Base-by-base conservation (phyloP, 2,888 invertebrate genomes). In the Pachycephus smyrnensis region DNA sequence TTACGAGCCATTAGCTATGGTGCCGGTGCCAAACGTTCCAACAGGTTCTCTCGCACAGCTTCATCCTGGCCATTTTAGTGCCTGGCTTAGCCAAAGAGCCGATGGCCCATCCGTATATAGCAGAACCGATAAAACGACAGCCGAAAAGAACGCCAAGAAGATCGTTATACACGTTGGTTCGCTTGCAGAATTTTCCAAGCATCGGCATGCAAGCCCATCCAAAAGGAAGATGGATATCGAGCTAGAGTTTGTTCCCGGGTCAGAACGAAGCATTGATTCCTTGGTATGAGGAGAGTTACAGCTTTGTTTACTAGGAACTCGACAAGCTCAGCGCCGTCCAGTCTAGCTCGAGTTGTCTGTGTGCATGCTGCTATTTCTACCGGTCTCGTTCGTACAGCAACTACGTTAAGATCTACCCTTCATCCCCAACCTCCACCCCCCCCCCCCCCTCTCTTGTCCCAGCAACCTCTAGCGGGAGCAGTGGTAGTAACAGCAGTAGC, bases 291-390 rank as follows among this genome's bases (percentile, higher is more conserved):
- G 90, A 91, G 91, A 91, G 90, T 91, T 91, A 91, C 91, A 91
- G 91, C 90, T 91, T 91, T 91, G 91, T 91, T 91, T 91, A 91
- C 91, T 88, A 87, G 89, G 83, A 76, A 78, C 84, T 86, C 89
- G 88, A 88, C 88, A 88, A 87, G 87, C 84, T 84, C 87, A 89
- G 90, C 91, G 91, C 91, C 91, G 89, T 88, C 90, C 91, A 91
- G 91, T 91, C 91, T 91, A 87, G 87, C 88, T 82, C 84, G 80
- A 82, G 69, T 75, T 76, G 81, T 83, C 84, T 84, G 82, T 82
- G 81, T 82, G 80, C 55, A 23, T 9, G 55, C 55, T 23, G 55
- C 55, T 23, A 55, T 55, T 55, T 55, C 23, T 55, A 55, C 55
- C 55, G 55, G 55, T 55, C 55, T 23, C 55, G 23, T 55, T 23